Evolutionary conservation across 1,140 invertebrate genomes (phyloP).

Genomic region (Scylla paramamosain): DNA sequence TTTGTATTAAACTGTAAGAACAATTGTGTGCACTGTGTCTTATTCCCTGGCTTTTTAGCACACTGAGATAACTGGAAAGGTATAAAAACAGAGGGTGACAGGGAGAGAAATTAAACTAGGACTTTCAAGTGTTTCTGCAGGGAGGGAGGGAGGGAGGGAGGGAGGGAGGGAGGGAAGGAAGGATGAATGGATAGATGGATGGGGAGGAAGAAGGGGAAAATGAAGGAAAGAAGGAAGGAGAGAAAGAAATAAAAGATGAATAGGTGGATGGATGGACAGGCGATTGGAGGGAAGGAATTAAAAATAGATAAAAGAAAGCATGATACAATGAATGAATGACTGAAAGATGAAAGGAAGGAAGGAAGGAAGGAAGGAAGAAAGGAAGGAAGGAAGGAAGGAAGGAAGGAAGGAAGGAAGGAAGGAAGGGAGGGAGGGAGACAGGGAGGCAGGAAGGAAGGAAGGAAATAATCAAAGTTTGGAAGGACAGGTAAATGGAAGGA

Average conservation of each 20-base stretch:
- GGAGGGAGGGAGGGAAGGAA: background rate
- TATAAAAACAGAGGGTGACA: too few relatives aligned
- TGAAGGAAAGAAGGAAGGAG: background rate
- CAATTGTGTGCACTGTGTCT: background rate
- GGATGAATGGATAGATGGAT: background rate
- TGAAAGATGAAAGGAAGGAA: background rate
- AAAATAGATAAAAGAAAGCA: background rate
- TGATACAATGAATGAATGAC: background rate
- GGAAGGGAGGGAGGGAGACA: background rate
- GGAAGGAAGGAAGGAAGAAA: background rate
- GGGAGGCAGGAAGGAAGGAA: background rate
- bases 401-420: background rate
- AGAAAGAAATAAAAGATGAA: background rate
- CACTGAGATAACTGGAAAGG: too few relatives aligned
- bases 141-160: background rate
- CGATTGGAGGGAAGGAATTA: background rate
- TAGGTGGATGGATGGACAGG: background rate
- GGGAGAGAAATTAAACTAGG: too few relatives aligned
- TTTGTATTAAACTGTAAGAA: slow-evolving; percentile 24
- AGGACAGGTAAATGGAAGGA: too few relatives aligned
- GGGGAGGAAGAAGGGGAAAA: background rate
- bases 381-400: background rate
- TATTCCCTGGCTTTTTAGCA: background rate
- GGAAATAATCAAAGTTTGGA: background rate
- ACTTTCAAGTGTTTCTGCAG: too few relatives aligned